Base-by-base conservation (phyloP, 1,140 invertebrate species). In the Goniozus legneri region DNA sequence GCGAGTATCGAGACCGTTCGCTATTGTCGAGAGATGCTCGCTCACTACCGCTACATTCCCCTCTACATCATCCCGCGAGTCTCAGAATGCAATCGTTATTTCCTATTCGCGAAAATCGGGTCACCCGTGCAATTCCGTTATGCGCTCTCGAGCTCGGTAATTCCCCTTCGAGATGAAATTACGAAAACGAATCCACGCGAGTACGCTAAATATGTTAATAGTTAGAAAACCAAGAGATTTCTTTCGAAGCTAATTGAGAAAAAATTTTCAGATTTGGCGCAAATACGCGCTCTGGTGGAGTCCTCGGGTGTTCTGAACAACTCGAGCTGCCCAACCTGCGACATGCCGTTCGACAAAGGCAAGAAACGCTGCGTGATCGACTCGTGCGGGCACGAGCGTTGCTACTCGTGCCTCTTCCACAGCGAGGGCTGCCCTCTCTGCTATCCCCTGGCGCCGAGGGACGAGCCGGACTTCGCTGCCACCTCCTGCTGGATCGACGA, bases 341-440 rank as follows among this genome's bases (percentile, higher is more conserved):
- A 88, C 69, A 91, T 93, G 84, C 91, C 91, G 52, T 95, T 94
- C 78, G 92, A 95, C 76, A 92, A 92, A 75, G 91, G 92, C 73
- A 95, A 94, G 76, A 93, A 94, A 77, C 82, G 93, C 69, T 88
- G 90, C 67, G 79, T 97, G 58, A 93, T 94, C 68, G 93, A 95
- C 77, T 86, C 89, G 41, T 97, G 92, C 75, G 92, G 92, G 50
- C 93, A 95, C 80, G 91, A 94, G 67, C 79, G 91, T 34, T 95
- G 92, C 77, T 95, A 95, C 78, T 87, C 89, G 51, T 96, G 92
- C 75, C 87, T 95, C 81, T 93, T 94, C 77, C 85, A 85, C 59
- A 91, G 87, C 76, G 91, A 95, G 72, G 80, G 84, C 19, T 95
- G 92, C 72, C 91, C 91, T n/a, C 80, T 94, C 18, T 96, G 92